Evolutionary conservation across 2,797 vertebrate genomes (phyloP).

Genomic region (Rhinoraja longicauda): DNA sequence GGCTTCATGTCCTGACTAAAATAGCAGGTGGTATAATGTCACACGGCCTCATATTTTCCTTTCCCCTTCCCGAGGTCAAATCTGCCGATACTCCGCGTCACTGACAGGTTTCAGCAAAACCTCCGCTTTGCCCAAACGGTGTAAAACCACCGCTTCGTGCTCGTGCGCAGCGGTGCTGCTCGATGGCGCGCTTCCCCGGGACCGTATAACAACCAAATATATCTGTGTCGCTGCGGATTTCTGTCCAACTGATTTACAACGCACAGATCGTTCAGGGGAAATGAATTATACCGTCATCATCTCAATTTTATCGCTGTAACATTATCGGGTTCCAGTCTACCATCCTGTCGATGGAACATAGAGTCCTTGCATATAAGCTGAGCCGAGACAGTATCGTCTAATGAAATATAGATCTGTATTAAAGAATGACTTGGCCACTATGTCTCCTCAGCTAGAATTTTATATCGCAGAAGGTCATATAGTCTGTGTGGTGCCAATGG

Average conservation of each 20-base stretch:
- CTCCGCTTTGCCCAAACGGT: not conserved
- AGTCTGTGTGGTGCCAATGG: too few relatives aligned
- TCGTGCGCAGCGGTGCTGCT: not conserved
- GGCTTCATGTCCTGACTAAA: not conserved
- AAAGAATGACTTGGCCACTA: not conserved
- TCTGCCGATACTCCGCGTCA: too few relatives aligned
- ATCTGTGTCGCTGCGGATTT: not conserved
- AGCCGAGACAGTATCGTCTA: not conserved
- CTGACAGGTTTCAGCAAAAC: not conserved
- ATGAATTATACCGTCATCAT: not conserved
- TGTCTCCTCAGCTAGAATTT: not conserved
- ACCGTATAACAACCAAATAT: not conserved
- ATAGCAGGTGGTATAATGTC: not conserved
- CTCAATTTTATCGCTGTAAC: constrained; percentile 2
- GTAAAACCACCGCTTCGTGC: not conserved
- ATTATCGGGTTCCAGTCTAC: not conserved
- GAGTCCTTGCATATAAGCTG: not conserved
- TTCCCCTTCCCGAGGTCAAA: too few relatives aligned
- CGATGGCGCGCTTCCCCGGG: not conserved
- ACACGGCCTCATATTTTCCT: not conserved
- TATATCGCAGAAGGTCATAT: not conserved
- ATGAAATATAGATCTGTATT: not conserved
- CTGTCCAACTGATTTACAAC: not conserved
- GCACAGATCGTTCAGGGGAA: not conserved
- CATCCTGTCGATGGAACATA: not conserved